A percentile compares a stretch with the other conserved stretches of the same genome.
phyloP scores from a whole-genome alignment of 2,888 invertebrate genomes.

The Carcina quercana region DNA sequence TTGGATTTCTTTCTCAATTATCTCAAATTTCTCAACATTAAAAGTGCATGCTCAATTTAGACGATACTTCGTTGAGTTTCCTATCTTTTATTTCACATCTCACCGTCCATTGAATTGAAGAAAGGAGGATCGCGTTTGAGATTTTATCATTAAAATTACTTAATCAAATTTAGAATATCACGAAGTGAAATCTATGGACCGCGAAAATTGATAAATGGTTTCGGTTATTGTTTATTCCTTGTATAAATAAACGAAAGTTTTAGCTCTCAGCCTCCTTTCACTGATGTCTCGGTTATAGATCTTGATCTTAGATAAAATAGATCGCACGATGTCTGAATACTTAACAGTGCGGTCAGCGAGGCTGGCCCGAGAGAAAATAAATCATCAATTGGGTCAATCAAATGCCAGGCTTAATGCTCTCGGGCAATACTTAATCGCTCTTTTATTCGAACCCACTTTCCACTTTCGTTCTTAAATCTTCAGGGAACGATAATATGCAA shows the following conservation, averaged over 20 bases:
- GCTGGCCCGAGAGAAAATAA: constrained; percentile 62
- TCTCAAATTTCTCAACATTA: no score
- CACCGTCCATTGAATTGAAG: background rate
- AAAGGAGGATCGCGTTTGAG: constrained; percentile 13
- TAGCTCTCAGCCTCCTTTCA: constrained; percentile 63
- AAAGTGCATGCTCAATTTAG: no score
- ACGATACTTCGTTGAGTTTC: no score
- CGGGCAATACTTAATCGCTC: constrained; percentile 32
- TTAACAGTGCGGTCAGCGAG: constrained; percentile 50
- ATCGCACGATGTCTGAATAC: constrained; percentile 61
- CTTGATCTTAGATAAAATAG: constrained; percentile 64
- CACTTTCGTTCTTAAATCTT: constrained; percentile 24
- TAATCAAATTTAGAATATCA: constrained; percentile 49
- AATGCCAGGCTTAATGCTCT: constrained; percentile 52
- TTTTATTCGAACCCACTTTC: constrained; percentile 27
- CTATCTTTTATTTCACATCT: background rate
- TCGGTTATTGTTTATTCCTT: constrained; percentile 63
- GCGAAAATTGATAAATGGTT: constrained; percentile 55
- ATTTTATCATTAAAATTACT: constrained; percentile 32
- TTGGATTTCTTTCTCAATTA: no score
- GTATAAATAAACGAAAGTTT: constrained; percentile 62
- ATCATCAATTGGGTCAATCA: constrained; percentile 70
- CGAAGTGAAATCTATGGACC: constrained; percentile 43
- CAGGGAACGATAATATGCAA: constrained; percentile 15
- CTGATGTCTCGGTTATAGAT: constrained; percentile 65